phyloP scores from a whole-genome alignment of 2,113 vertebrate genomes.

The Centropus unirufus region DNA sequence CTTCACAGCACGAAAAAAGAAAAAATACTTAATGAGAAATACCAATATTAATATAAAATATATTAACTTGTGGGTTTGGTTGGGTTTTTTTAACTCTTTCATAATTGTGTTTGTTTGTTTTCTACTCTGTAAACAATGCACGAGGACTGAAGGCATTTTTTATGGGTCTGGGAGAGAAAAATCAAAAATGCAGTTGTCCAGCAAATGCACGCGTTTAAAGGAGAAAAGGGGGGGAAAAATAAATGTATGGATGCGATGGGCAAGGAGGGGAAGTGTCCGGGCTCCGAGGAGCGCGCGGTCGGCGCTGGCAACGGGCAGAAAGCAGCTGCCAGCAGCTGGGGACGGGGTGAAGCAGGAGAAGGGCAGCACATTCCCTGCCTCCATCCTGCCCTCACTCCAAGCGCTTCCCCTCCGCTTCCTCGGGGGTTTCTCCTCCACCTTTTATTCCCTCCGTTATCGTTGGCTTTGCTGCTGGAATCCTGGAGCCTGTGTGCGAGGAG shows the following conservation, averaged over 20 bases:
- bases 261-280: background rate
- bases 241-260: conserved; percentile 32
- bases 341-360: background rate
- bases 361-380: rapidly evolving
- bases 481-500: too few relatives aligned
- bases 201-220: conserved; percentile 80
- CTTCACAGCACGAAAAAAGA: conserved; percentile 83
- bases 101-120: conserved; percentile 64
- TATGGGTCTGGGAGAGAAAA: conserved; percentile 64
- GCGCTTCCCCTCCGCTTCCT: background rate
- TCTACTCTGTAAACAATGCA: conserved; percentile 84
- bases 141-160: conserved; percentile 72
- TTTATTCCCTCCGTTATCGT: background rate
- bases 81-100: conserved; percentile 57
- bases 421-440: background rate
- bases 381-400: background rate
- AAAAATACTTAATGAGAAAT: conserved; percentile 82
- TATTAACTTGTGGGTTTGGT: conserved; percentile 74
- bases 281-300: background rate
- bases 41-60: conserved; percentile 87
- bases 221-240: conserved; percentile 13
- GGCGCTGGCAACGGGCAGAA: conserved; percentile 30
- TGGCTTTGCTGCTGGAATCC: background rate
- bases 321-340: conserved; percentile 59
- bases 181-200: conserved; percentile 82